Conservation (phyloP, 2,113 vertebrate species). For the Hypocryptadius cinnamomeus region DNA sequence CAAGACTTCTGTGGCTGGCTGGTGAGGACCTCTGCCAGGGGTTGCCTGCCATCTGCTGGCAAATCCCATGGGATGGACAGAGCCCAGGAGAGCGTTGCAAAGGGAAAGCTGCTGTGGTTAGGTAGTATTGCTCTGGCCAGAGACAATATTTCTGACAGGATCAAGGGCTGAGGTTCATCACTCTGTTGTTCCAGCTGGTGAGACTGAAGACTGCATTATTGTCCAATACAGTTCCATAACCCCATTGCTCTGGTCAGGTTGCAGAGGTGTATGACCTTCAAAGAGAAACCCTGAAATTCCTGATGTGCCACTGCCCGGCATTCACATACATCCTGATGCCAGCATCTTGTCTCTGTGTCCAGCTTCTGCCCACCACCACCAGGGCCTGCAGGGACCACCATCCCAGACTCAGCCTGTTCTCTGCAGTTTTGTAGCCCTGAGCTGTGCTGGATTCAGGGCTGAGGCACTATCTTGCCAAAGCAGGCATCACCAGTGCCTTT, state of each 20-base stretch:
- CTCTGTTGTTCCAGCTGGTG: neutral
- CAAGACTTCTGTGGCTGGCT: neutral
- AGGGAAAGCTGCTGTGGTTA: neutral
- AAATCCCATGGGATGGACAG: neutral
- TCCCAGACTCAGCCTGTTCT: neutral
- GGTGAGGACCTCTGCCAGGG: neutral
- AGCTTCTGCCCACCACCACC: neutral
- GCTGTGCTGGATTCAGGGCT: neutral
- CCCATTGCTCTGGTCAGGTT: neutral
- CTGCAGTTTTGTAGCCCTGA: neutral
- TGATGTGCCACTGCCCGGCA: neutral
- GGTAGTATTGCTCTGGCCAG: neutral
- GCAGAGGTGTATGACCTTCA: neutral
- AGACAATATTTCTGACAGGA: neutral
- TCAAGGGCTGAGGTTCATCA: accelerated
- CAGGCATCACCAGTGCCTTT: neutral
- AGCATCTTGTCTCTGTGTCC: neutral
- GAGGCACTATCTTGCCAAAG: neutral
- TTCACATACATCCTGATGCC: accelerated
- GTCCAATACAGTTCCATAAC: neutral
- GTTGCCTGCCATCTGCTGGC: conserved; percentile 59
- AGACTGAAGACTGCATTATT: neutral
- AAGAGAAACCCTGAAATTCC: neutral
- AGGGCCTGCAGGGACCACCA: neutral
- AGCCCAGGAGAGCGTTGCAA: neutral